Evolutionary conservation across 2,797 vertebrate genomes (phyloP).

Genomic region (Coilia nasus): DNA sequence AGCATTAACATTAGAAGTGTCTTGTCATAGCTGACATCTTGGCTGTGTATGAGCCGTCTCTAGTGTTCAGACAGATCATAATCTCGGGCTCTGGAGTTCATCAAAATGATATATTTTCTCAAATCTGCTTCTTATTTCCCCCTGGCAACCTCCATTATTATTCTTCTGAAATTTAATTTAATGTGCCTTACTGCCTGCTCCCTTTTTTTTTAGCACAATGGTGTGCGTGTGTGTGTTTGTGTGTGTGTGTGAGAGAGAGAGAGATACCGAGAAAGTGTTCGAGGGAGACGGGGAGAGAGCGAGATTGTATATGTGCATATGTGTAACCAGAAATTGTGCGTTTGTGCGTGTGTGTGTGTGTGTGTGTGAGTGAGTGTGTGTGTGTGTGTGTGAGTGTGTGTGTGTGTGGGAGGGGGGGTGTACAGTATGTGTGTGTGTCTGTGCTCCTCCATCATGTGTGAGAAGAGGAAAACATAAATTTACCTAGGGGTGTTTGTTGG

Average conservation of each 20-base stretch:
- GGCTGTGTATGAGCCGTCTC: background rate
- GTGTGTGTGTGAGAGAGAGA: background rate
- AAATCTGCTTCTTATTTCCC: slow-evolving; percentile 61
- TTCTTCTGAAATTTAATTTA: slow-evolving; percentile 59
- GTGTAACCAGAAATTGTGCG: background rate
- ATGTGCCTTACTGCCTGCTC: slow-evolving; percentile 52
- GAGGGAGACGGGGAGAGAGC: no score
- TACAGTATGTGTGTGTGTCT: background rate
- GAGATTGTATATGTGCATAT: background rate
- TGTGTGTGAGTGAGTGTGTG: background rate
- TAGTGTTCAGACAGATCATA: background rate
- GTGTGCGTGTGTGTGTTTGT: background rate
- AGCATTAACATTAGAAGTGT: background rate
- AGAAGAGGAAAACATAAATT: background rate
- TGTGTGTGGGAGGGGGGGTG: background rate
- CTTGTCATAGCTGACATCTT: slow-evolving; percentile 15
- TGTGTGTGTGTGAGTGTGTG: background rate
- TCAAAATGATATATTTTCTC: slow-evolving; percentile 40
- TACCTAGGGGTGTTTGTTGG: background rate
- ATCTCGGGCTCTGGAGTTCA: slow-evolving; percentile 9
- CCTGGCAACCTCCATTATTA: slow-evolving; percentile 59
- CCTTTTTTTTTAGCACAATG: slow-evolving; percentile 28
- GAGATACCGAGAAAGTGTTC: background rate
- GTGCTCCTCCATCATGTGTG: background rate
- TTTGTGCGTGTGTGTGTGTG: background rate